Base-by-base conservation (phyloP, 2,113 vertebrate genomes). In the Tympanuchus pallidicinctus region DNA sequence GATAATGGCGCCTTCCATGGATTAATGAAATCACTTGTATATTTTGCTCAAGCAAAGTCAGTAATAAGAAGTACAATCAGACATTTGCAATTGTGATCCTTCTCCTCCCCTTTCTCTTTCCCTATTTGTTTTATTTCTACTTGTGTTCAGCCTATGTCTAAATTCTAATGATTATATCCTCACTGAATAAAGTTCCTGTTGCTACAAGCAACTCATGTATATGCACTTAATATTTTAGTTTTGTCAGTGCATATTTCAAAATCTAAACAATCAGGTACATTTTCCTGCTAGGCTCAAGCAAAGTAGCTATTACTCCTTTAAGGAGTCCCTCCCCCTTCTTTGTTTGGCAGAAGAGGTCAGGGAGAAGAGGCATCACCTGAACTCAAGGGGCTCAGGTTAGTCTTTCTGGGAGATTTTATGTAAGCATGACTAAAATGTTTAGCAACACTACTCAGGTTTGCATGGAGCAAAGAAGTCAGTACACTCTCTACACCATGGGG, bases 341-440 rank as follows among this genome's bases (percentile, higher is more conserved):
- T 94, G 67, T 92, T 92, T 67, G 42, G 57, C 32, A 60, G 89
- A 93, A 93, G 73, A 92, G 87, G 93, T 95, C 94, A 95, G 70
- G 32, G 81, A 92, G 93, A 96, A 95, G 93, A 96, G 77, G 47
- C 93, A 95, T 92, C 94, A 96, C 89, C 94, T 96, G 91, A 94
- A 69, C 77, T 84, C n/a, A 47, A 79, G 66, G 38, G 84, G 70
- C 70, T 94, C 93, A 89, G 47, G 78, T 94, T 92, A 93, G 93
- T 63, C 47, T 95, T 87, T 91, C 87, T 93, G 84, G 77, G 84
- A 95, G 61, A 72, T 92, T 95, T 96, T 94, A 94, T 96, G 81
- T 92, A 96, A 95, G 89, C 95, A 95, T 94, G 93, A 95, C 93
- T 96, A 95, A 95, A 95, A 94, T 87, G 70, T 95, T 95, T 96